Evolutionary conservation across 2,113 vertebrate genomes (phyloP).

Genomic region (Anhinga anhinga): DNA sequence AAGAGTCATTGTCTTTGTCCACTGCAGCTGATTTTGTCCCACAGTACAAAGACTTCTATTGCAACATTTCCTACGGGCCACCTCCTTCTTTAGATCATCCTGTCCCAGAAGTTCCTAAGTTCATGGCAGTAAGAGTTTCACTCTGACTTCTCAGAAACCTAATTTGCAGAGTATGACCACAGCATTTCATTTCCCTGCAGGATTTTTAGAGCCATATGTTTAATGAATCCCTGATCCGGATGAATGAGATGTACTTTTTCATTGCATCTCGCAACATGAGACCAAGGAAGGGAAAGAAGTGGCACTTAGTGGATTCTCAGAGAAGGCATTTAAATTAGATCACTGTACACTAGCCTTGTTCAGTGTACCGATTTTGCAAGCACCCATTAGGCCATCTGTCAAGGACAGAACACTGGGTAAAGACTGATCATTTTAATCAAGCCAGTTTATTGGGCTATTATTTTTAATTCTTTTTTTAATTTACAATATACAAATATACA

Average conservation of each 20-base stretch:
- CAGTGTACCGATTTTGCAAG: background rate
- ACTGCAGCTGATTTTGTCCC: background rate
- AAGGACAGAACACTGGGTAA: background rate
- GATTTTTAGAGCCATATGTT: background rate
- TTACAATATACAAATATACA: background rate
- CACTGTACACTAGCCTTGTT: background rate
- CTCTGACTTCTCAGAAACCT: constrained; percentile 26
- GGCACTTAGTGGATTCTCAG: background rate
- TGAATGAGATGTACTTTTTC: background rate
- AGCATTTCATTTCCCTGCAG: background rate
- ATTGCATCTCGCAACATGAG: background rate
- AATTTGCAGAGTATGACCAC: background rate
- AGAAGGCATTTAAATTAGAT: background rate
- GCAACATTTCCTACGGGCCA: constrained; percentile 10
- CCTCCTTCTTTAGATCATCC: background rate
- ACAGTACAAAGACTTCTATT: background rate
- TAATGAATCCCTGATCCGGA: background rate
- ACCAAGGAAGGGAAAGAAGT: background rate
- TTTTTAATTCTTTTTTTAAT: background rate
- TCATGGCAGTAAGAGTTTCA: background rate
- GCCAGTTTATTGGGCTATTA: background rate
- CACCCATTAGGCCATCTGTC: background rate
- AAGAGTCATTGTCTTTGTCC: background rate
- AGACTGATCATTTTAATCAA: background rate
- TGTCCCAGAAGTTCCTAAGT: background rate